Conservation (phyloP, 2,888 invertebrate genomes). For the Stictocephala bisonia region DNA sequence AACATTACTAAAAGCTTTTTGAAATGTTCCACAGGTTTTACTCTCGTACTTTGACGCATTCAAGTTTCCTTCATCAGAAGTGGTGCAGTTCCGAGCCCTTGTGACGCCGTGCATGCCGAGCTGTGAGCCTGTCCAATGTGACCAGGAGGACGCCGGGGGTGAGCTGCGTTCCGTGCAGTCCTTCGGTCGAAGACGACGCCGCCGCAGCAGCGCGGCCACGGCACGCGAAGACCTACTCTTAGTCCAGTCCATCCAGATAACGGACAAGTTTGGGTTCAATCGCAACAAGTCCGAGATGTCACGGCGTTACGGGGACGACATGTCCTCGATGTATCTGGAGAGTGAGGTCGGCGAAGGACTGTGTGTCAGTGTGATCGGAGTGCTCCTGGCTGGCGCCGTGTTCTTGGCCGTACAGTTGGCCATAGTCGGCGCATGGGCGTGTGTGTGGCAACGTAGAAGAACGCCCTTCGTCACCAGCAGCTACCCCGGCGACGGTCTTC, state of each 20-base stretch:
- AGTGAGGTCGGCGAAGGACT: constrained; percentile 59
- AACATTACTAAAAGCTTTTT: too few species aligned
- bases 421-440: constrained; percentile 89
- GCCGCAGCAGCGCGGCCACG: constrained; percentile 62
- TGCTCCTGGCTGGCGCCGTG: constrained; percentile 86
- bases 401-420: constrained; percentile 89
- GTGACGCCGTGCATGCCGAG: constrained; percentile 95
- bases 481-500: constrained; percentile 73
- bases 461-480: constrained; percentile 63
- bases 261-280: constrained; percentile 89
- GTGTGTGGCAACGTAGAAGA: constrained; percentile 80
- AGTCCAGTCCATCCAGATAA: constrained; percentile 92
- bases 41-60: constrained; percentile 95
- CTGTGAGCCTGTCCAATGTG: constrained; percentile 92
- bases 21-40: constrained; percentile 81
- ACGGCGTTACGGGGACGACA: constrained; percentile 38
- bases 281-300: constrained; percentile 65
- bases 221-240: constrained; percentile 84
- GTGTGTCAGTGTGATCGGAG: constrained; percentile 82
- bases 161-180: constrained; percentile 64
- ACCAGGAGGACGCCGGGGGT: constrained; percentile 80
- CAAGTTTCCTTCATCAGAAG: constrained; percentile 95
- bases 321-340: constrained; percentile 54
- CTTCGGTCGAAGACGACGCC: constrained; percentile 68
- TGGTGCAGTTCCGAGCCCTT: constrained; percentile 94